A percentile compares a stretch with the other conserved stretches of the same genome.
Conservation (phyloP, 2,888 invertebrate species). For the Monoplex corrugatus region DNA sequence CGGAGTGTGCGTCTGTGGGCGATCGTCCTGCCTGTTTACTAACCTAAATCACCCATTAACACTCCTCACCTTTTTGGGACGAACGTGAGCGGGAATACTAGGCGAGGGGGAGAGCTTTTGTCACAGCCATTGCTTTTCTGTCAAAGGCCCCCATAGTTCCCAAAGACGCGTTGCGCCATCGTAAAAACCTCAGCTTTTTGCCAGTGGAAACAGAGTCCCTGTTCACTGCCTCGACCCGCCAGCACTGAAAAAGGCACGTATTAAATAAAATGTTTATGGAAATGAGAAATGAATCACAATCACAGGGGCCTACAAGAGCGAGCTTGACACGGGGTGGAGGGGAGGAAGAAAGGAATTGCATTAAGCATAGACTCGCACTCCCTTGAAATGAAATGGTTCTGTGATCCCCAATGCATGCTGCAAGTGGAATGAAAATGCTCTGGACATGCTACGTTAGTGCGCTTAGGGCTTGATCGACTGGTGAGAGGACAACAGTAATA, state of each 20-base stretch:
- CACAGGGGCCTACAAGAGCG: not conserved
- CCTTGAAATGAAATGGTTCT: conserved; percentile 25
- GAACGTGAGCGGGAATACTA: conserved; percentile 48
- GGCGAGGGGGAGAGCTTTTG: conserved; percentile 47
- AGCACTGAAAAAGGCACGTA: conserved; percentile 12
- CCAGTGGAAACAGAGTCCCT: conserved; percentile 18
- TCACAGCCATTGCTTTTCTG: conserved; percentile 18
- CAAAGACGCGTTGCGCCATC: conserved; percentile 45
- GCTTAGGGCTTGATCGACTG: conserved; percentile 21
- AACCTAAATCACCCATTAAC: conserved; percentile 51
- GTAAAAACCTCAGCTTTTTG: conserved; percentile 14
- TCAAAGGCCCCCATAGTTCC: conserved; percentile 27
- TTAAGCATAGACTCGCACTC: conserved; percentile 32
- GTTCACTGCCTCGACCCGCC: conserved; percentile 14
- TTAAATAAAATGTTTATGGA: conserved; percentile 52
- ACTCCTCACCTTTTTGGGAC: conserved; percentile 41
- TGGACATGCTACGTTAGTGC: not conserved
- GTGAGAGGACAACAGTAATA: not conserved
- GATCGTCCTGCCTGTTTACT: conserved; percentile 43
- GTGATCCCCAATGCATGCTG: conserved; percentile 21
- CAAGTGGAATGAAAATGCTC: not conserved
- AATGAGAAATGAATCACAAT: conserved; percentile 48
- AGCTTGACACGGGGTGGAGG: not conserved
- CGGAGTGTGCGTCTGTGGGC: conserved; percentile 1
- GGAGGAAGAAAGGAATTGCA: not conserved